A percentile compares a stretch with the other conserved stretches of the same genome.
These are phyloP conservation scores for Kuschelorhynchus macadamiae DNA, from an alignment of 2,888 invertebrate genomes.

Conservation along the genomic window DNA sequence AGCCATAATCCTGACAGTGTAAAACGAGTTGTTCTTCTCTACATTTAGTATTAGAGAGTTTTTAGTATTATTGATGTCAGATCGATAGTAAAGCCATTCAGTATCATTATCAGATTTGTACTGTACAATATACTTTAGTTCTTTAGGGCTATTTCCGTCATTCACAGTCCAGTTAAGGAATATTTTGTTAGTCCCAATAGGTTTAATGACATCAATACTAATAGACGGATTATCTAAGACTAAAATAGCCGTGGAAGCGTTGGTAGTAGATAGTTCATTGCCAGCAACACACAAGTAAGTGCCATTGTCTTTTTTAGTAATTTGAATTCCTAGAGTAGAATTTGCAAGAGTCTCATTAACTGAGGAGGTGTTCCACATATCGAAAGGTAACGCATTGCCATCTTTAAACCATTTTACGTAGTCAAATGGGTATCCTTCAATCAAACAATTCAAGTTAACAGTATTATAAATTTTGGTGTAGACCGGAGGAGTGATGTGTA, in stretches of 20 bases:
- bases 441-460: slow-evolving; percentile 71
- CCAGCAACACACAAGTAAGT: slow-evolving; percentile 74
- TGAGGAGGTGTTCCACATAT: slow-evolving; percentile 59
- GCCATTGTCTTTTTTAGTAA: slow-evolving; percentile 81
- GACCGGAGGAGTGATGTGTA: slow-evolving; percentile 67
- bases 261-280: slow-evolving; percentile 59
- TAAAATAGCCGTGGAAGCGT: slow-evolving; percentile 63
- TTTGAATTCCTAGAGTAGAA: slow-evolving; percentile 72
- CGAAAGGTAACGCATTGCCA: slow-evolving; percentile 67
- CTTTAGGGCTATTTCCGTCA: slow-evolving; percentile 80
- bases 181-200: slow-evolving; percentile 81
- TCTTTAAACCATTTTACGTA: slow-evolving; percentile 74
- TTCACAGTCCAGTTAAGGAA: slow-evolving; percentile 88
- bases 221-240: slow-evolving; percentile 82
- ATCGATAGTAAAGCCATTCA: slow-evolving; percentile 73
- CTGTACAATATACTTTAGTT: slow-evolving; percentile 72
- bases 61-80: slow-evolving; percentile 75
- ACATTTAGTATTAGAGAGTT: slow-evolving; percentile 79
- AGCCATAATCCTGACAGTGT: slow-evolving; percentile 78
- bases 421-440: slow-evolving; percentile 75
- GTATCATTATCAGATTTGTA: slow-evolving; percentile 71
- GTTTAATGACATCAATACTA: slow-evolving; percentile 79
- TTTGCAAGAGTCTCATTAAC: slow-evolving; percentile 74
- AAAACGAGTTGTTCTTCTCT: slow-evolving; percentile 75
- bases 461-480: slow-evolving; percentile 71